A percentile compares a stretch with the other conserved stretches of the same genome.
phyloP scores from a whole-genome alignment of 1,140 invertebrate genomes.

The Anagrus nilaparvatae region DNA sequence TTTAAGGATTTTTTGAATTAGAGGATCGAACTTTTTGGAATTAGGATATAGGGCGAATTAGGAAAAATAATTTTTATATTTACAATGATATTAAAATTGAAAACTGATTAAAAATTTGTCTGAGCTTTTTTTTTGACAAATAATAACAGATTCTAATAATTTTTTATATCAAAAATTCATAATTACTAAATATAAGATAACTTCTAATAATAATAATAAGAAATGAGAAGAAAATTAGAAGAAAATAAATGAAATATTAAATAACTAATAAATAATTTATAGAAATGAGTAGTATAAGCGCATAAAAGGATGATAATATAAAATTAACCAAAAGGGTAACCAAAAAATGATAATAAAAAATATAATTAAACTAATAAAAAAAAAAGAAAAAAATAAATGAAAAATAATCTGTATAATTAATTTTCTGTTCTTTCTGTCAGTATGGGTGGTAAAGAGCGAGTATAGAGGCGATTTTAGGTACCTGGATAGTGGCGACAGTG shows the following conservation, averaged over 20 bases:
- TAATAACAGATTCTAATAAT: too few species aligned
- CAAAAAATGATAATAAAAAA: conserved; percentile 1
- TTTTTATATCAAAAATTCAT: too few species aligned
- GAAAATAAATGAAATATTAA: neutral
- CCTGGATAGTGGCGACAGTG: conserved; percentile 57
- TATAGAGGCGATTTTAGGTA: conserved; percentile 48
- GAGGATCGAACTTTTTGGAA: too few species aligned
- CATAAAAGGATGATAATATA: too few species aligned
- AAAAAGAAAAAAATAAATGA: conserved; percentile 15
- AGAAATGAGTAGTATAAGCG: conserved; percentile 19
- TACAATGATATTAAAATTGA: conserved; percentile 1
- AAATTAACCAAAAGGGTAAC: conserved; percentile 6
- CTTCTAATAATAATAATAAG: too few species aligned
- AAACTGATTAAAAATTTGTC: too few species aligned
- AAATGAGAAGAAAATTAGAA: too few species aligned
- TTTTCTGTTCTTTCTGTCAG: conserved; percentile 25
- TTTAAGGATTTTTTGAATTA: too few species aligned
- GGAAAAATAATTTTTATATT: neutral
- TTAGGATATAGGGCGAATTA: neutral
- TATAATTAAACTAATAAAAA: conserved; percentile 8
- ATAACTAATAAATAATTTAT: conserved; percentile 1
- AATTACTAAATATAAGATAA: neutral
- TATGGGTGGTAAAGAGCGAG: conserved; percentile 44
- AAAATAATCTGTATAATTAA: too few species aligned
- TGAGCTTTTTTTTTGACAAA: too few species aligned